Evolutionary conservation across 2,797 vertebrate species (phyloP).

Genomic region (Thaleichthys pacificus): DNA sequence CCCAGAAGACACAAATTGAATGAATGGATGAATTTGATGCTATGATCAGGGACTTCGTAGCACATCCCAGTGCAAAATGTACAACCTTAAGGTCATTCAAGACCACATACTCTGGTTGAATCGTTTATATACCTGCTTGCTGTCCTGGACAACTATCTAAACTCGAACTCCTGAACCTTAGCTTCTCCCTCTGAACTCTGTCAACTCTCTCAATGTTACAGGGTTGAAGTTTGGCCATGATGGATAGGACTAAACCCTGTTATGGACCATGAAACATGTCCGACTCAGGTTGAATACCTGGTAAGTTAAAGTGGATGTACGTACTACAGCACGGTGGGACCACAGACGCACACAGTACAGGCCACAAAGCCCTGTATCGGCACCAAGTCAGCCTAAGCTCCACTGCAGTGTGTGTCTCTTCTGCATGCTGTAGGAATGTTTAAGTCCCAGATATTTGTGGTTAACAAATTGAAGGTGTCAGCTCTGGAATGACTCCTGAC

Average conservation of each 20-base stretch:
- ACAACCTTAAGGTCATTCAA: constrained; percentile 31
- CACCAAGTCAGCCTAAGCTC: constrained; percentile 34
- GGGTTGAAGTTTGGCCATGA: neutral
- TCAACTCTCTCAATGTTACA: neutral
- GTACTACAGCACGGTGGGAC: constrained; percentile 1
- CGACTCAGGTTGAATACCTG: neutral
- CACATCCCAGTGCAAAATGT: constrained; percentile 18
- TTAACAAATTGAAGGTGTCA: constrained; percentile 26
- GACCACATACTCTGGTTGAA: constrained; percentile 27
- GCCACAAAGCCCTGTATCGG: constrained; percentile 15
- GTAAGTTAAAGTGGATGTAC: neutral
- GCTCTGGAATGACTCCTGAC: constrained; percentile 10
- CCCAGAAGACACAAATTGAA: too few relatives aligned
- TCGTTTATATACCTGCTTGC: constrained; percentile 40
- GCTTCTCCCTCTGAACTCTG: constrained; percentile 18
- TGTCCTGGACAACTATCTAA: constrained; percentile 36
- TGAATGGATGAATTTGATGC: too few relatives aligned
- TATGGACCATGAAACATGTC: constrained; percentile 7
- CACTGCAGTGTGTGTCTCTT: constrained; percentile 12
- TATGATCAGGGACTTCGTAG: neutral
- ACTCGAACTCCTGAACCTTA: constrained; percentile 13
- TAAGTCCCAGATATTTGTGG: constrained; percentile 38
- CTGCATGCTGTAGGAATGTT: neutral
- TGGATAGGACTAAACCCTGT: neutral
- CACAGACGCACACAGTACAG: constrained; percentile 14